These are phyloP conservation scores for Amphiprion percula DNA, from an alignment of 2,113 vertebrate species.

Conservation along the genomic window DNA sequence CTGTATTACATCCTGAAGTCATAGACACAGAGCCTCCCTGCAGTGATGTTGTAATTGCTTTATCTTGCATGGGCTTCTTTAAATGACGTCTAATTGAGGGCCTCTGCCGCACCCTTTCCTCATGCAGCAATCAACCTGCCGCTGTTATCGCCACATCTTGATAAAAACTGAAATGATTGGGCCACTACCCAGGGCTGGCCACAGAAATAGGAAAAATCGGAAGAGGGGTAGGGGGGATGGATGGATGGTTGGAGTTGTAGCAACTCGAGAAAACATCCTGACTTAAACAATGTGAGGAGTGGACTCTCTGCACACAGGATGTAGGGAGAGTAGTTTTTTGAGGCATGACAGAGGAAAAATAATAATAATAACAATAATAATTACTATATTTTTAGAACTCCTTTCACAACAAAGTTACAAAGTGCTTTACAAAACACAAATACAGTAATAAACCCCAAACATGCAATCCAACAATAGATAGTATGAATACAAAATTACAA, in stretches of 20 bases:
- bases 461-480: too few species aligned
- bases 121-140: constrained; percentile 73
- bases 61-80: constrained; percentile 72
- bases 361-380: too few species aligned
- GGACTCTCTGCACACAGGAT: constrained; percentile 67
- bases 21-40: constrained; percentile 37
- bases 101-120: constrained; percentile 77
- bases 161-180: constrained; percentile 83
- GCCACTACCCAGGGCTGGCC: constrained; percentile 73
- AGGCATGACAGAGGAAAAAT: constrained; percentile 38
- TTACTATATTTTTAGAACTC: too few species aligned
- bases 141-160: constrained; percentile 76
- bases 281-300: constrained; percentile 44
- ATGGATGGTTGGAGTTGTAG: constrained; percentile 4
- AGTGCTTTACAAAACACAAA: too few species aligned
- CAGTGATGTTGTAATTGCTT: constrained; percentile 70
- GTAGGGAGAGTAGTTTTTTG: constrained; percentile 50
- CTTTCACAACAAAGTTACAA: too few species aligned
- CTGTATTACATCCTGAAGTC: constrained; percentile 51
- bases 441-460: too few species aligned
- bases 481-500: too few species aligned
- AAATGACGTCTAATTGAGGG: constrained; percentile 72
- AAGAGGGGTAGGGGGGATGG: background rate
- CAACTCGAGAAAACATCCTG: constrained; percentile 76
- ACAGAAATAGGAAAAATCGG: constrained; percentile 52